phyloP scores from a whole-genome alignment of 2,888 invertebrate genomes.

The Meteorus colon region DNA sequence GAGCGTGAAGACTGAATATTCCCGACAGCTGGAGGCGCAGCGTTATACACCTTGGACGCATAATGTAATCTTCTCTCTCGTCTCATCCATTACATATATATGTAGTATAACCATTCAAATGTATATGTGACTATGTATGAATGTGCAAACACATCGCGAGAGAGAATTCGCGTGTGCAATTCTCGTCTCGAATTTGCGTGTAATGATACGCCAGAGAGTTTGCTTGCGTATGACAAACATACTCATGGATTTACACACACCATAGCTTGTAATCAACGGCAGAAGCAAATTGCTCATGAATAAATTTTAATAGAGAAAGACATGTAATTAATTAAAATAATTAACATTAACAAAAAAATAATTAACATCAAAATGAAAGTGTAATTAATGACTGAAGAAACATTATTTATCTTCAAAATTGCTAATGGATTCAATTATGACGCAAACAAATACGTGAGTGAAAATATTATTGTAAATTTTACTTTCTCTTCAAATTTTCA shows the following conservation, averaged over 20 bases:
- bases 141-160: not conserved
- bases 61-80: slow-evolving; percentile 25
- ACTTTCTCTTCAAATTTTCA: no score
- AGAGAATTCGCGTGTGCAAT: not conserved
- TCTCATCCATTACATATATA: slow-evolving; percentile 20
- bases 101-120: not conserved
- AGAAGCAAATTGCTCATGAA: slow-evolving; percentile 26
- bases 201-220: slow-evolving; percentile 31
- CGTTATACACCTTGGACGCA: slow-evolving; percentile 18
- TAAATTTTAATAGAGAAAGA: slow-evolving; percentile 23
- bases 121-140: slow-evolving; percentile 6
- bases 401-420: not conserved
- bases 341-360: not conserved
- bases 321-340: slow-evolving; percentile 17
- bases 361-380: not conserved
- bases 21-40: slow-evolving; percentile 27
- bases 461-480: no score
- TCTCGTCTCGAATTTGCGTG: slow-evolving; percentile 28
- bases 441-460: no score
- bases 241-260: slow-evolving; percentile 24
- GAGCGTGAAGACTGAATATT: slow-evolving; percentile 37
- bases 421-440: no score
- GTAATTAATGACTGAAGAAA: not conserved
- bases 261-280: not conserved
- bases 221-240: slow-evolving; percentile 4